Evolutionary conservation across 92 coral and sea anemone genomes (phyloP), one percentile per base, ranked within the genome.

Genomic region (Metridium senile): DNA sequence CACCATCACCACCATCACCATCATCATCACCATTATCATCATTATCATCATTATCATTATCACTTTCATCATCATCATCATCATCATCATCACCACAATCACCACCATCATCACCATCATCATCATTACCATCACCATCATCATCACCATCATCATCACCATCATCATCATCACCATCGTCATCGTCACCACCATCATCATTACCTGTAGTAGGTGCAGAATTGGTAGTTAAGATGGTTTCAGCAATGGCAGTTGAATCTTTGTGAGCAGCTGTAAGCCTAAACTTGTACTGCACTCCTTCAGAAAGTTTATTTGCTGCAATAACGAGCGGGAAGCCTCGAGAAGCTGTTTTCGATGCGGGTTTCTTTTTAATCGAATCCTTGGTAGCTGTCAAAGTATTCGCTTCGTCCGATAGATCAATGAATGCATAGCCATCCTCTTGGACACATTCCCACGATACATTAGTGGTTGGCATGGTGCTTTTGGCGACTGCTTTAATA

Each of bases 171-270:
- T 54, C 23, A 54, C 16, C 23, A 54, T n/a, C n/a, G n/a, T n/a
- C 49, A 39, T 13, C 49, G 13, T 39, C 49, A 35, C 28, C 32
- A 23, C 21, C 33, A 43, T 0, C 34, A 18, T 22, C 29, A 65
- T 68, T 32, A 89, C 97, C 97, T 86, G 72, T 62, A 6, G 82
- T 62, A 22, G 97, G 97, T 1, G 93, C 83, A 9, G 88, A 81
- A 66, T 92, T 92, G 0, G 93, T 86, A 10, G 72, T 68, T 32
- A 92, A 29, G 52, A 43, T 45, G 7, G 89, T 85, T 31, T 91
- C 97, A 21, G 83, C 51, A 46, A 33, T 72, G 8, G 93, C 87
- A 34, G 89, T 82, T 17, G 91, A 83, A 45, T 81, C 84, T 9
- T 66, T 61, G 35, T 86, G 86, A 34, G 63, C 66, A 9, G 79